Evolutionary conservation across 2,888 invertebrate genomes (phyloP).

Genomic region (Anarsia innoxiella): DNA sequence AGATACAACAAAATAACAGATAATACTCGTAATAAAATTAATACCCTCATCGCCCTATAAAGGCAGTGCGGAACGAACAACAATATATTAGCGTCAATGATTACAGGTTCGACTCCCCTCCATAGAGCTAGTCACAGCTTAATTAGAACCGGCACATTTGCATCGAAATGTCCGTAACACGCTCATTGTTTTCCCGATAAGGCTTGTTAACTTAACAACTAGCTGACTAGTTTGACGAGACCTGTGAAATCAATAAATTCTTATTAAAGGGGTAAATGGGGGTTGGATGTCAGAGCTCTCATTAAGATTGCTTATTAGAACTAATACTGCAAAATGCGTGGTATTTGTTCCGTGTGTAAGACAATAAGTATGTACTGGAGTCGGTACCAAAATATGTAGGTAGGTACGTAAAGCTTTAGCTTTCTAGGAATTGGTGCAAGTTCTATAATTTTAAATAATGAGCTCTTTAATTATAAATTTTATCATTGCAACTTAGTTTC

Average conservation of each 20-base stretch:
- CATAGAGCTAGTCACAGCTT: conserved; percentile 35
- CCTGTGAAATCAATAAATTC: no score
- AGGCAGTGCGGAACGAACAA: conserved; percentile 19
- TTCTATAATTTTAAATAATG: no score
- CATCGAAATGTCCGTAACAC: conserved; percentile 38
- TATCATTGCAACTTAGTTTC: no score
- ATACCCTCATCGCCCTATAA: conserved; percentile 7
- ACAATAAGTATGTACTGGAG: no score
- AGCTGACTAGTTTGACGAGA: background rate
- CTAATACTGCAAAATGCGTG: no score
- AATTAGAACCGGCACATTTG: conserved; percentile 45
- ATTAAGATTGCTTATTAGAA: background rate
- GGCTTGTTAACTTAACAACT: conserved; percentile 31
- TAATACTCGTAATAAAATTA: conserved; percentile 5
- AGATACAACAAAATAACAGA: conserved; percentile 7
- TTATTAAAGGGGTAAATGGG: no score
- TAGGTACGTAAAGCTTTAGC: no score
- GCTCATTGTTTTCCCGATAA: conserved; percentile 48
- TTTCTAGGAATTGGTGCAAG: no score
- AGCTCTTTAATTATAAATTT: no score
- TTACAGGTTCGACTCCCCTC: conserved; percentile 23
- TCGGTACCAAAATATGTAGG: no score
- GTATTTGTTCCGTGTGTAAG: no score
- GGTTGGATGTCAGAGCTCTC: no score
- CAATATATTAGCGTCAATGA: conserved; percentile 31